Evolutionary conservation across 2,888 invertebrate species (phyloP), one percentile per base, ranked within the genome.

Genomic region (Drosophila putrida): DNA sequence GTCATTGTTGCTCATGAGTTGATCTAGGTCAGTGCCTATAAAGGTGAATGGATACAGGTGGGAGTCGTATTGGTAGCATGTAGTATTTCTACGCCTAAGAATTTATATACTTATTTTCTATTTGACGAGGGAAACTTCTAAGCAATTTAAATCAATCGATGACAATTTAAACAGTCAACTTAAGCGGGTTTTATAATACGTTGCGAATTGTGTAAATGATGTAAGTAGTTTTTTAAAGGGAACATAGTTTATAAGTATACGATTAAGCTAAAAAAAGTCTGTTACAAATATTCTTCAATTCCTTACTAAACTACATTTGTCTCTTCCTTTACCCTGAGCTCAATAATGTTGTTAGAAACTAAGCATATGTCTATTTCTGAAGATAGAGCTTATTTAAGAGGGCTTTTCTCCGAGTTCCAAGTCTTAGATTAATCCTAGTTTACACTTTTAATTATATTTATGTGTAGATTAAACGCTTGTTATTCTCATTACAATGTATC

Each of bases 1-100:
- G 41, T 49, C 54, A 41, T 20, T n/a, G 13, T 61, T 58, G 49
- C 33, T 43, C 43, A 4, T 13, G 25, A 33, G 53, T 80, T 80
- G 80, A 47, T 64, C 47, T 72, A 82, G 83, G 80, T 85, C 80
- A 76, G 73, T 71, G 72, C 9, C 25, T 50, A 36, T 36, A 38
- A 59, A 36, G 46, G 15, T 28, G 15, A 27, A 15, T 36, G 27
- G 36, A 9, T 25, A 46, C 44, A 57, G 46, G 46, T 57, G 57
- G 8, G 13, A 35, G 6, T 11, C 6, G 25, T 27, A 27, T 27
- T 2, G 4, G 13, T 13, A 8, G 13, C 2, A 11, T 15, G 13
- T n/a, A n/a, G n/a, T 36, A 25, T 6, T 11, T 11, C n/a, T 8
- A 28, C 10, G n/a, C 4, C 31, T 8, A 15, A 20, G n/a, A n/a